Percentiles rank a stretch among this genome's conserved stretches.
phyloP scores from a whole-genome alignment of 2,888 invertebrate species.

The Congeria kusceri region DNA sequence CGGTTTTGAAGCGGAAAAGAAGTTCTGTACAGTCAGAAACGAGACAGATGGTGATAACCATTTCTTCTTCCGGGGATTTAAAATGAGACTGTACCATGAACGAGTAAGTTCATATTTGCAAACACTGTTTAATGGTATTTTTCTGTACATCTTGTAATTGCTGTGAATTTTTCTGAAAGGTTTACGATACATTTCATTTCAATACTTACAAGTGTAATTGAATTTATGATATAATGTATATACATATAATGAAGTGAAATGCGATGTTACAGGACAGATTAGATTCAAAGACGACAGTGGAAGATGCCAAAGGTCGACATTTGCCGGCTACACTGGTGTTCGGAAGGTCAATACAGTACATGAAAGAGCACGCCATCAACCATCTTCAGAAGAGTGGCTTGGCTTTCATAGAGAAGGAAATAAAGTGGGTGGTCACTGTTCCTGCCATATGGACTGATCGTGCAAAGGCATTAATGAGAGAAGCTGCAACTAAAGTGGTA shows the following conservation, averaged over 20 bases:
- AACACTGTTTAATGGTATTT: too few relatives aligned
- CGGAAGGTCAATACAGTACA: conserved; percentile 36
- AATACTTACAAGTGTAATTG: too few relatives aligned
- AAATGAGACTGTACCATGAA: conserved; percentile 43
- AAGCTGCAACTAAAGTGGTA: conserved; percentile 16
- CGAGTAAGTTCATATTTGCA: conserved; percentile 16
- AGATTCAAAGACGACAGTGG: conserved; percentile 26
- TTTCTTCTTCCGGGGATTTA: conserved; percentile 52
- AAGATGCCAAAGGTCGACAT: conserved; percentile 24
- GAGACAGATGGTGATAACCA: conserved; percentile 30
- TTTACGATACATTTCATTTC: too few relatives aligned
- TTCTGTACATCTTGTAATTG: too few relatives aligned
- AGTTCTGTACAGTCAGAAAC: conserved; percentile 29
- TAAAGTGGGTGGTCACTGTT: conserved; percentile 53
- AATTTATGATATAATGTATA: too few relatives aligned
- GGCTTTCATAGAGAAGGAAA: conserved; percentile 35
- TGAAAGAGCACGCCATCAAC: conserved; percentile 41
- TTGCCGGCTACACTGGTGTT: conserved; percentile 35
- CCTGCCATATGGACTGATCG: conserved; percentile 54
- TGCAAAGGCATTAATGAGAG: conserved; percentile 43
- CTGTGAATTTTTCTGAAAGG: too few relatives aligned
- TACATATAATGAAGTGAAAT: too few relatives aligned
- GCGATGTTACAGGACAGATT: not conserved
- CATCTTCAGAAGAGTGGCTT: conserved; percentile 29
- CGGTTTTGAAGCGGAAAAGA: conserved; percentile 45